phyloP scores from a whole-genome alignment of 2,888 invertebrate genomes.

The Arenicola marina region DNA sequence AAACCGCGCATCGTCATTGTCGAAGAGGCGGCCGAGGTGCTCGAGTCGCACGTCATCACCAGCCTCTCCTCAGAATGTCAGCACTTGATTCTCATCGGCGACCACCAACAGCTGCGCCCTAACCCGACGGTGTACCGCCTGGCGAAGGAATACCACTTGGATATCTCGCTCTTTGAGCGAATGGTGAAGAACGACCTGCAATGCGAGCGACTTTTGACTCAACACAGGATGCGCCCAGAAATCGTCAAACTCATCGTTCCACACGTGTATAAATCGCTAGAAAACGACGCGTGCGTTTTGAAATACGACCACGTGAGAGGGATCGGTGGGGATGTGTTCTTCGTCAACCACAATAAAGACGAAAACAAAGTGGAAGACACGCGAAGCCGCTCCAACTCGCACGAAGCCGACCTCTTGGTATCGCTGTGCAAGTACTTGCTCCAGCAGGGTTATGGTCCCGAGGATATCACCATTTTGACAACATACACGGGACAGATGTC shows the following conservation, averaged over 20 bases:
- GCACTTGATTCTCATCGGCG: conserved; percentile 82
- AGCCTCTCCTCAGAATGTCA: conserved; percentile 75
- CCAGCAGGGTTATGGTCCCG: conserved; percentile 46
- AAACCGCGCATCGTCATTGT: conserved; percentile 66
- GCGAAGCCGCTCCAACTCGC: conserved; percentile 45
- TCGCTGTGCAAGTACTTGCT: conserved; percentile 47
- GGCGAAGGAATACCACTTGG: conserved; percentile 71
- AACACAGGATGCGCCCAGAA: conserved; percentile 63
- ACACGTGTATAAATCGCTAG: conserved; percentile 45
- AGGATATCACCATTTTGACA: conserved; percentile 55
- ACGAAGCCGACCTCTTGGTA: conserved; percentile 48
- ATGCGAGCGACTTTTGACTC: conserved; percentile 68
- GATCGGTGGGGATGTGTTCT: conserved; percentile 45
- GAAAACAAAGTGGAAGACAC: conserved; percentile 40
- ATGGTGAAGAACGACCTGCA: conserved; percentile 73
- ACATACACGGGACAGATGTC: conserved; percentile 54
- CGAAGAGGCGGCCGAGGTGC: conserved; percentile 87
- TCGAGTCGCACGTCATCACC: conserved; percentile 83
- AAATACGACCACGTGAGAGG: conserved; percentile 42
- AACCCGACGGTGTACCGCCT: conserved; percentile 73
- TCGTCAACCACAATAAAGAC: conserved; percentile 43
- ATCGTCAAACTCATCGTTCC: conserved; percentile 46
- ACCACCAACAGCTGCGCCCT: conserved; percentile 82
- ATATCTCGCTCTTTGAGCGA: conserved; percentile 81
- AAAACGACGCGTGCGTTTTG: conserved; percentile 44